Base-by-base conservation (phyloP, 2,113 vertebrate species). In the Carollia perspicillata region DNA sequence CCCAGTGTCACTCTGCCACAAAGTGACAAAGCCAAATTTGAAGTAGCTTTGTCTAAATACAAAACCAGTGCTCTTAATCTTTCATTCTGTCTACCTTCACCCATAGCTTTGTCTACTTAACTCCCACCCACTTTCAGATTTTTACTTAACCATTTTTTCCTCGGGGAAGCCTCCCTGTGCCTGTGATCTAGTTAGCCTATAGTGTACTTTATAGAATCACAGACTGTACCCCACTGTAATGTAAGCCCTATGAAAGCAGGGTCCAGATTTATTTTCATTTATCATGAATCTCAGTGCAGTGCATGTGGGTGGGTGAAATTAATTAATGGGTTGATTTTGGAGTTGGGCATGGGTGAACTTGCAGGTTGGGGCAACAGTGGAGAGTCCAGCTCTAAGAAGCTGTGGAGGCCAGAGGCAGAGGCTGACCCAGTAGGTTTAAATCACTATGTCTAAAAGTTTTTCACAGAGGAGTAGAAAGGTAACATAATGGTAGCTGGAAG, bases 11-110 rank as follows among this genome's bases (percentile, higher is more conserved):
- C n/a, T 66, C n/a, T 33, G 9, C 30, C 51, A n/a, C 37, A 84
- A 84, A 72, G 26, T 79, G 33, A 9, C 49, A 92, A 92, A 88
- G 33, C 47, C 63, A 71, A 63, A 6, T 96, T 93, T 97, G 74
- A 95, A 93, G 90, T 89, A 80, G 11, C 63, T 91, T 87, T 96
- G 18, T 71, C 44, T 71, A 22, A 58, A 47, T 51, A 42, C 1
- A 87, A 72, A 78, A 47, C 80, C 44, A 84, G 9, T 84, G 17
- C 35, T 92, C 74, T 74, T 91, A 72, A 53, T 12, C 35, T 44
- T 37, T 83, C 13, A 35, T 71, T 7, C 35, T 47, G 26, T 60
- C n/a, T 94, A 8, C 30, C 26, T 85, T 92, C 69, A 23, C 81
- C 28, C 11, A 17, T 47, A 58, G 5, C n/a, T 33, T 87, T 60